Evolutionary conservation across 2,888 invertebrate genomes (phyloP).

Genomic region (Cheilosia vernalis): DNA sequence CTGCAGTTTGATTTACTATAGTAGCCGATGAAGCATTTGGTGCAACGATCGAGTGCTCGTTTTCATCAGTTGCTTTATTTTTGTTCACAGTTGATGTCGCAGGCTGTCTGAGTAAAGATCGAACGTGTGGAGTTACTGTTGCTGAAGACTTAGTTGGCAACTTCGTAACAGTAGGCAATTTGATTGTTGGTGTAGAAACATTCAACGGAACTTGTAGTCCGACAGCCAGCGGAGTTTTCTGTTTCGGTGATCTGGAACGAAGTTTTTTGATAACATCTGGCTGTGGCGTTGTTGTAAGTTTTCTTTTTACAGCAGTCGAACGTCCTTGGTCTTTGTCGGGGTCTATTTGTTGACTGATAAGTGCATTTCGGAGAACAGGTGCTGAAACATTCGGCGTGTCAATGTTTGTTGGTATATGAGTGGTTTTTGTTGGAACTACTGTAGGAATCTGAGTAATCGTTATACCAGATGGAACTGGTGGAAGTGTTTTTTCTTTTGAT

Average conservation of each 20-base stretch:
- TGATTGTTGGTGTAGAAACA: not conserved
- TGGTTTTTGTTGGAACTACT: not conserved
- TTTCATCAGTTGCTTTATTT: not conserved
- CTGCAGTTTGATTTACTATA: not conserved
- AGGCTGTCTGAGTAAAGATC: not conserved
- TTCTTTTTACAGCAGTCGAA: constrained; percentile 38
- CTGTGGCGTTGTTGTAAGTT: not conserved
- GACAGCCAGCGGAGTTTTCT: constrained; percentile 19
- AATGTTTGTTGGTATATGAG: not conserved
- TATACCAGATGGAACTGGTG: constrained; percentile 44
- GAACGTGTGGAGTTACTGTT: not conserved
- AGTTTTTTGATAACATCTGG: constrained; percentile 43
- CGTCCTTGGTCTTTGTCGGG: not conserved
- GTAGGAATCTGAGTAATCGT: constrained; percentile 30
- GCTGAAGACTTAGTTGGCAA: not conserved
- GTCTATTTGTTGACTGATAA: not conserved
- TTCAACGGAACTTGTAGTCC: not conserved
- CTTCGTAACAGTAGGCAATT: constrained; percentile 22
- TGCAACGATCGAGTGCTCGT: not conserved
- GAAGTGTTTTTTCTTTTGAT: constrained; percentile 21
- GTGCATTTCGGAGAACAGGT: not conserved
- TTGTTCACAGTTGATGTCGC: not conserved
- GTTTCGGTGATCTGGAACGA: constrained; percentile 54
- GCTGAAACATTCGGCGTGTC: not conserved
- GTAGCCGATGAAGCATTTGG: not conserved